Base-by-base conservation (phyloP, 2,797 vertebrate species). In the Acanthurus tractus region DNA sequence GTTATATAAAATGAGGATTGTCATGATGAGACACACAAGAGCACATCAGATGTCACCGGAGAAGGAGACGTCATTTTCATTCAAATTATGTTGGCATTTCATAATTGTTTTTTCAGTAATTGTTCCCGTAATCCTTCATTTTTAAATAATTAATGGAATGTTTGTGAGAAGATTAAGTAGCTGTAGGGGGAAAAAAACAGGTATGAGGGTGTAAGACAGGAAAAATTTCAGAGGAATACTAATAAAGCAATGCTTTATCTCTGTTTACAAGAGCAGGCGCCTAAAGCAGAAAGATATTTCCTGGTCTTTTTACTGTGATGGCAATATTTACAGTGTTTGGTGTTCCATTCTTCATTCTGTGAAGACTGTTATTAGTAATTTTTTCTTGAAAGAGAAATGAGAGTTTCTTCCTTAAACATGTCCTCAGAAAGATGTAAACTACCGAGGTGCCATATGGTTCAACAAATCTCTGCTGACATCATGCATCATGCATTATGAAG, bases 401-500 rank as follows among this genome's bases (percentile, higher is more conserved):
- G 56, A 74, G 40, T 70, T 78, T 58, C 44, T 73, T 85, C 57
- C 61, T 68, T 65, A 74, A 82, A 83, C 63, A 52, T 66, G 74
- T 90, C 84, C 75, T 74, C 67, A 65, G 59, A 84, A 87, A 88
- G 48, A 81, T 88, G 65, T 84, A 63, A 85, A 84, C 53, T 82
- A 69, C 52, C 15, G 81, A 76, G 73, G 61, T 81, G 89, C 90
- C 92, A 94, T 94, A 92, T 93, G 93, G 92, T 71, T 81, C 79
- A 75, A 49, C 85, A 85, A 91, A 86, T 91, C 88, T 92, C 90
- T 70, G 79, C 83, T 90, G 89, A 89, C 87, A 77, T 86, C 73
- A 88, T 67, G 76, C 90, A 74, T 92, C 90, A 91, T 93, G 83
- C 86, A 92, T 93, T 92, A 93, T 93, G 88, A 88, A 93, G 82